Evolutionary conservation across 2,888 invertebrate genomes (phyloP), one percentile per base, ranked within the genome.

Genomic region (Diarsia brunnea): DNA sequence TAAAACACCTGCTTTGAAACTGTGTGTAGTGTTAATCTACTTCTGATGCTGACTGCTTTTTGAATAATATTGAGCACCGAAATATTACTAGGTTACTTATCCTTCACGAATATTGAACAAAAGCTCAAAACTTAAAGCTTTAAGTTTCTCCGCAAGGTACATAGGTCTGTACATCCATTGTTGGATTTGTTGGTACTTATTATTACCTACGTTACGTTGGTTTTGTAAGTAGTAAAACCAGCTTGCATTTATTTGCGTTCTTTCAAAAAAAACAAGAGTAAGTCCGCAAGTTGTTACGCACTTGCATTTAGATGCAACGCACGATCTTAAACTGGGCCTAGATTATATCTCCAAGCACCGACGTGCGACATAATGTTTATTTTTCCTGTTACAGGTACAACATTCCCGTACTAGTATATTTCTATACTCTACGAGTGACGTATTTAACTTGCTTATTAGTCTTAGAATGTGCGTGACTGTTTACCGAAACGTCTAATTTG

Each of bases 371-470:
- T 24, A 21, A 45, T n/a, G 4, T 8, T 11, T 24, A 51, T 53
- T 83, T 55, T 73, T 58, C 73, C 74, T 79, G 61, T 65, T 31
- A 51, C 47, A 31, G 11, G 65, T 79, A 60, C 47, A 69, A 60
- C 47, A 82, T 65, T 55, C 24, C 38, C 49, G 1, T 7, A 11
- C 10, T 8, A 53, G n/a, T 53, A 64, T n/a, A n/a, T n/a, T n/a
- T n/a, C n/a, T n/a, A n/a, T n/a, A 31, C 38, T 68, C 19, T 58
- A 43, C 19, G 8, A 14, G 10, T 69, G 80, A 84, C 81, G 81
- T 80, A 58, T 49, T 10, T 10, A 38, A 21, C 24, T 55, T 38
- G 16, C 14, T 47, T 31, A 60, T 51, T 53, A 84, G 63, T 73
- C n/a, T 19, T 7, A 58, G 5, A 66, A 61, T 21, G 53, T 31